Percentiles rank a stretch among this genome's conserved stretches.
These are phyloP conservation scores for Mesorhabditis belari DNA, from an alignment of 2,888 invertebrate genomes.

Conservation along the genomic window DNA sequence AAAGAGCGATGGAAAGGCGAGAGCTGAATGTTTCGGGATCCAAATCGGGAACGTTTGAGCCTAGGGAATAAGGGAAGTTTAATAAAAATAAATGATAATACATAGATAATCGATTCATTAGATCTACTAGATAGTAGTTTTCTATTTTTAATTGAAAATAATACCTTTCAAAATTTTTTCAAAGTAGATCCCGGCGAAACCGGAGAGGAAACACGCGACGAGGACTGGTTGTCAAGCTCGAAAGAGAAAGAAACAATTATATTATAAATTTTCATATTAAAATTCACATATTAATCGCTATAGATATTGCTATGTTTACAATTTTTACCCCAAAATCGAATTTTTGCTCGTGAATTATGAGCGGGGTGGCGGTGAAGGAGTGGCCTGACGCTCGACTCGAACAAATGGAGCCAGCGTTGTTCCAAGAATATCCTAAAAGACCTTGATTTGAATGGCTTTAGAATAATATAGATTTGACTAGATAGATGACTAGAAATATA, in stretches of 20 bases:
- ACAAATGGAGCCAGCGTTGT: background rate
- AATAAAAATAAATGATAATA: no score
- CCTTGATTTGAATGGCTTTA: no score
- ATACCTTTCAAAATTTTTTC: constrained; percentile 83
- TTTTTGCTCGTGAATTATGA: constrained; percentile 6
- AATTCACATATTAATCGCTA: no score
- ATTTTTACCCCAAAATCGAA: constrained; percentile 7
- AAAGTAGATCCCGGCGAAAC: constrained; percentile 95
- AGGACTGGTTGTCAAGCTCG: constrained; percentile 42
- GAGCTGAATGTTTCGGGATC: constrained; percentile 65
- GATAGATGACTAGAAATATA: background rate
- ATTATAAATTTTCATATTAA: background rate
- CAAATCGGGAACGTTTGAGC: constrained; percentile 47
- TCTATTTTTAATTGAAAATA: no score
- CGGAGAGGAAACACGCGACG: constrained; percentile 72
- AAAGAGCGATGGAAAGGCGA: constrained; percentile 72
- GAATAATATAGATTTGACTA: no score
- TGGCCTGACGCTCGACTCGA: background rate
- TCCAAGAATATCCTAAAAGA: background rate
- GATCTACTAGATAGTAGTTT: no score
- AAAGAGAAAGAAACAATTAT: constrained; percentile 2
- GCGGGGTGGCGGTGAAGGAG: background rate
- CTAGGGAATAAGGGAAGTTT: no score
- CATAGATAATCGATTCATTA: no score
- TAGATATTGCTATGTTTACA: no score